Percentiles rank a stretch among this genome's conserved stretches.
Evolutionary conservation across 2,888 invertebrate genomes (phyloP).

Genomic region (Andrena dorsata): DNA sequence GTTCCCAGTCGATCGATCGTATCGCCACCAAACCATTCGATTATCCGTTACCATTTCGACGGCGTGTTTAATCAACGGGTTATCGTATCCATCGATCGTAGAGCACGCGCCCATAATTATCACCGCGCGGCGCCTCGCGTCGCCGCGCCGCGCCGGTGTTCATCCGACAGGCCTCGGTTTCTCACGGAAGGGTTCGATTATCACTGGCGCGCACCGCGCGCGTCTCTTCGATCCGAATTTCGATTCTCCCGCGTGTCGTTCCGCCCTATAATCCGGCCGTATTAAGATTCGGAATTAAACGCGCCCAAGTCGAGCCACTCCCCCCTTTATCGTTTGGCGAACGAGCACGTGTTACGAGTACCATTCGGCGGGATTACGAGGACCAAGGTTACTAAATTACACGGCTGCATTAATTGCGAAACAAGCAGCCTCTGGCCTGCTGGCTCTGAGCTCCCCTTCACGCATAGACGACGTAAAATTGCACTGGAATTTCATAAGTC

Average conservation of each 20-base stretch:
- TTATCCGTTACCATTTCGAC: conserved; percentile 20
- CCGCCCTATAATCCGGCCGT: conserved; percentile 29
- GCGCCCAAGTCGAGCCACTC: not conserved
- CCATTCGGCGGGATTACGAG: conserved; percentile 41
- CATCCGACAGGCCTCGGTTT: not conserved
- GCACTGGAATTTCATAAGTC: conserved; percentile 52
- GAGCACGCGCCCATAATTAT: conserved; percentile 12
- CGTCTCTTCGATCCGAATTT: conserved; percentile 21
- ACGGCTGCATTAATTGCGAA: conserved; percentile 55
- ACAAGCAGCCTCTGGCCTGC: conserved; percentile 11
- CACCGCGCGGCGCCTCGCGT: not conserved
- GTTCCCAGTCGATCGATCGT: conserved; percentile 10
- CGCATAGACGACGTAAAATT: conserved; percentile 39
- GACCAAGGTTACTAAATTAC: conserved; percentile 50
- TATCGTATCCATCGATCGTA: conserved; percentile 3
- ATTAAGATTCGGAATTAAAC: conserved; percentile 58
- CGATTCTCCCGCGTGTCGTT: conserved; percentile 37
- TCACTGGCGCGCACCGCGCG: not conserved
- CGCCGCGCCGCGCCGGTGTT: no score
- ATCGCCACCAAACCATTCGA: not conserved
- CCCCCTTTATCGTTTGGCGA: conserved; percentile 42
- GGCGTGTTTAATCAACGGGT: conserved; percentile 16
- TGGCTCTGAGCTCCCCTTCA: conserved; percentile 13
- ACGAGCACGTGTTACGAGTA: conserved; percentile 41
- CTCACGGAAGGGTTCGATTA: conserved; percentile 10